Evolutionary conservation across 2,888 invertebrate species (phyloP).

Genomic region (Argyresthia goedartella): DNA sequence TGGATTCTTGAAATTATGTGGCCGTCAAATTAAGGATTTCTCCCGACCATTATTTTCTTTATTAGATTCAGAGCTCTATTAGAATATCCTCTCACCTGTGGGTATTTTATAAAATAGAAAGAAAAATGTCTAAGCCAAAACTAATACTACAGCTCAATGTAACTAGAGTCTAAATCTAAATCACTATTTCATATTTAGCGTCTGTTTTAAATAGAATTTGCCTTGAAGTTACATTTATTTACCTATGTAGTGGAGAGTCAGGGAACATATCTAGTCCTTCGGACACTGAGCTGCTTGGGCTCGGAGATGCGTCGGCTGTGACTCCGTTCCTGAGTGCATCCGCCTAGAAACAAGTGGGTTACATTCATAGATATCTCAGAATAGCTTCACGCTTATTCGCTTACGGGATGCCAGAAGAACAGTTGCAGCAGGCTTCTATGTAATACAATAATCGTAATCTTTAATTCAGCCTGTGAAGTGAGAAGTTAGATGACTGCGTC

Average conservation of each 20-base stretch:
- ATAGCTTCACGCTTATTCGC: too few relatives aligned
- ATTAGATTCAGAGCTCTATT: too few relatives aligned
- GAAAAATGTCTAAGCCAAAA: neutral
- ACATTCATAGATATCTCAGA: too few relatives aligned
- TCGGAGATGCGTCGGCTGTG: slow-evolving; percentile 82
- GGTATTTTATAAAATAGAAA: too few relatives aligned
- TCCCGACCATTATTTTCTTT: neutral
- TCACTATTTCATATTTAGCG: too few relatives aligned
- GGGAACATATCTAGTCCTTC: slow-evolving; percentile 93
- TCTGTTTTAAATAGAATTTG: neutral
- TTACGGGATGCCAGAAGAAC: too few relatives aligned
- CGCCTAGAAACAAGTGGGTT: slow-evolving; percentile 32
- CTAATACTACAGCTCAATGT: neutral
- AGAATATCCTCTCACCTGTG: too few relatives aligned
- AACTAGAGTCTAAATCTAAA: too few relatives aligned
- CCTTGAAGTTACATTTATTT: slow-evolving; percentile 17
- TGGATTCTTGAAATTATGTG: neutral
- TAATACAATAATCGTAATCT: too few relatives aligned
- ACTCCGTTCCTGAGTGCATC: slow-evolving; percentile 72
- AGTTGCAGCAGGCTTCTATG: too few relatives aligned
- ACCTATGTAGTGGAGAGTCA: slow-evolving; percentile 89
- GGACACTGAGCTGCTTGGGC: slow-evolving; percentile 91
- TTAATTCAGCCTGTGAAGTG: too few relatives aligned
- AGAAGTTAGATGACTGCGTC: too few relatives aligned
- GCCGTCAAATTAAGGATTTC: neutral